Conservation (phyloP, 53 echinoderm and acorn worm genomes). For the Zoroaster sp. region DNA sequence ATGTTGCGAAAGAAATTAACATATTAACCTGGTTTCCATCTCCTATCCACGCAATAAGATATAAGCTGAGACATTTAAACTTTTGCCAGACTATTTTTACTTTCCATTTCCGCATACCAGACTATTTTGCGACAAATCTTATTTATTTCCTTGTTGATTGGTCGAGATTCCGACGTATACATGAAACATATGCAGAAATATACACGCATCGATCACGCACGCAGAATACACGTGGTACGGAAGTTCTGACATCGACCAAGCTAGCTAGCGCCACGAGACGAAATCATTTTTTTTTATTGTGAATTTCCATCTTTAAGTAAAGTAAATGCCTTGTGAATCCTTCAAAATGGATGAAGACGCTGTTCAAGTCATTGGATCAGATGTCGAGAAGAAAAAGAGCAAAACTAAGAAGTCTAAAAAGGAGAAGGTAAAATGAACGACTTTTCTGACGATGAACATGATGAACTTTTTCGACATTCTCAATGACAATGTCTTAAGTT, state of each 20-base stretch:
- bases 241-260: background rate
- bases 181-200: background rate
- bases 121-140: too few species aligned
- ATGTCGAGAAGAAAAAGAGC: constrained; percentile 32
- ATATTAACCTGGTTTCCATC: background rate
- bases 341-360: constrained; percentile 21
- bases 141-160: background rate
- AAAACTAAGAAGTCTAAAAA: constrained; percentile 41
- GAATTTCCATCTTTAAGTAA: background rate
- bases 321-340: constrained; percentile 33
- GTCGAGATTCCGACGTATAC: background rate
- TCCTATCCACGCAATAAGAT: background rate
- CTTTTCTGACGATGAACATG: too few species aligned
- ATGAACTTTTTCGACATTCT: too few species aligned
- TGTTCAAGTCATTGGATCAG: background rate
- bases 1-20: background rate
- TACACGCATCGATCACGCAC: too few species aligned
- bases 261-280: background rate
- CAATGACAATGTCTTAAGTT: too few species aligned
- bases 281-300: background rate
- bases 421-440: constrained; percentile 12
- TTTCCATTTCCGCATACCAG: background rate
- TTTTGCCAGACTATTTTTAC: background rate
- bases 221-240: background rate
- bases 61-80: background rate